Conservation (phyloP, 2,797 vertebrate genomes). For the Platalea minor region DNA sequence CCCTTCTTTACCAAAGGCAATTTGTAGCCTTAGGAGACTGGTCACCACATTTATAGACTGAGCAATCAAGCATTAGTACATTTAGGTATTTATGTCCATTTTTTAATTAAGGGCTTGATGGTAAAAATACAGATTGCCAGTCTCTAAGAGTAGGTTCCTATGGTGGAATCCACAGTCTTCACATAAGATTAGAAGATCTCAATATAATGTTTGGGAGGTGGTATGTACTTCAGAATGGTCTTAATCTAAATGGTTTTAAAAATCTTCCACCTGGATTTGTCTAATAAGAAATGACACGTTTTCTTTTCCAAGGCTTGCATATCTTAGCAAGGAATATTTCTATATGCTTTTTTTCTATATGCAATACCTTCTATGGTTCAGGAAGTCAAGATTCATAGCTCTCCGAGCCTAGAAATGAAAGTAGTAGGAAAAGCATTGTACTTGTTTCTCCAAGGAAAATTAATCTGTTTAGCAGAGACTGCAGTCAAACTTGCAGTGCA, state of each 20-base stretch:
- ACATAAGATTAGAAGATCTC: not conserved
- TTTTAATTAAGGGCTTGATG: not conserved
- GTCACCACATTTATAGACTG: not conserved
- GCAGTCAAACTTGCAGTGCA: not conserved
- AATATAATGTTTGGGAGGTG: not conserved
- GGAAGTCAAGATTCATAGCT: not conserved
- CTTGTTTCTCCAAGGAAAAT: not conserved
- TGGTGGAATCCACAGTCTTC: not conserved
- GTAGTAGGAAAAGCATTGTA: not conserved
- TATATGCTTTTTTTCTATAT: not conserved
- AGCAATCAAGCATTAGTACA: not conserved
- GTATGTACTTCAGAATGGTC: not conserved
- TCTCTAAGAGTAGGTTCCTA: not conserved
- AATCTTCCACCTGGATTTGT: not conserved
- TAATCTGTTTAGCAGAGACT: not conserved
- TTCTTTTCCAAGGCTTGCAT: not conserved
- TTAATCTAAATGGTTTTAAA: not conserved
- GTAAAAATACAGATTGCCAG: not conserved
- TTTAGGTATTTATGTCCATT: not conserved
- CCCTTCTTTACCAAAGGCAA: not conserved
- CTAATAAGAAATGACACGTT: not conserved
- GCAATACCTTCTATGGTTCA: not conserved
- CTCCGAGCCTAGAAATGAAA: not conserved
- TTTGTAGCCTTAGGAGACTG: not conserved
- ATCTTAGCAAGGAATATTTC: not conserved